Base-by-base conservation (phyloP, 30 jellyfish, hydroid and myxozoan species). In the Hydractinia echinata region DNA sequence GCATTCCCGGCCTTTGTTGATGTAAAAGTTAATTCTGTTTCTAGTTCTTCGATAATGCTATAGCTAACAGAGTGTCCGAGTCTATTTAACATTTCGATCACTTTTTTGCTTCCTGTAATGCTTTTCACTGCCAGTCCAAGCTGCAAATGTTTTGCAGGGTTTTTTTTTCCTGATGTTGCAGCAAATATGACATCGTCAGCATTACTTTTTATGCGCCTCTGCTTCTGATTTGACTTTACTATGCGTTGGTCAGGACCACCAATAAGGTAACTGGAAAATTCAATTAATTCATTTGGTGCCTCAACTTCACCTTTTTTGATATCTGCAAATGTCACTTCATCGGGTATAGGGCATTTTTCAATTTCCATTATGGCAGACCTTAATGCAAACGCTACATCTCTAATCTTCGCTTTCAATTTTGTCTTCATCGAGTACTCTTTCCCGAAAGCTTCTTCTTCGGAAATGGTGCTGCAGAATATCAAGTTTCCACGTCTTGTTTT, bases 341-440 rank as follows among this genome's bases (percentile, higher is more conserved):
- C 79, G 15, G 30, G 79, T 68, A 21, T 68, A 68, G 79, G 30
- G 30, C 15, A 21, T 68, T 11, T 60, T 68, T 14, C 44, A 30
- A 30, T 30, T 30, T 30, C 44, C 44, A 30, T 30, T 30, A 30
- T 30, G 44, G 44, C 44, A 30, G 44, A 30, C 44, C 44, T 30
- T 30, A 68, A 11, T 30, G 79, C 79, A 68, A 68, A 68, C 13
- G 79, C 79, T 14, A 21, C 79, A 68, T 68, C 79, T 68, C 79
- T 68, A 51, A 68, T 68, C 30, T 20, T 68, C 18, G 30, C 30
- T 14, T 68, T 68, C 53, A 68, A 11, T 30, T 21, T 68, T 68
- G 79, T 51, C 30, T 68, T 68, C 79, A 68, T 68, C 13, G 79
- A 68, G 51, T 68, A 51, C 30, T 68, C 79, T 68, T 68, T 68